Base-by-base conservation (phyloP, 2,113 vertebrate genomes). In the Rhizomys pruinosus region DNA sequence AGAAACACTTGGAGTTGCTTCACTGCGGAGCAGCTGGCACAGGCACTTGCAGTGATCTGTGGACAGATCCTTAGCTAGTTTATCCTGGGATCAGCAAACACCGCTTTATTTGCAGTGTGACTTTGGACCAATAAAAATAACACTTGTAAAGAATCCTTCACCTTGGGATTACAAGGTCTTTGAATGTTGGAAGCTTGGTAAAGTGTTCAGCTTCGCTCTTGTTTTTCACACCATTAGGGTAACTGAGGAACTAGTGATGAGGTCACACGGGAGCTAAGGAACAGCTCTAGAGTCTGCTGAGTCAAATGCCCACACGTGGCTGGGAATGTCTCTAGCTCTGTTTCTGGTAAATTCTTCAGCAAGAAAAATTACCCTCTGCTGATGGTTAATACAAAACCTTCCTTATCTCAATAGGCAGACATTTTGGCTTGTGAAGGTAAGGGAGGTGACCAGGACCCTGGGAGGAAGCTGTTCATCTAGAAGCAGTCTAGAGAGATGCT, bases 171-270 rank as follows among this genome's bases (percentile, higher is more conserved):
- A 88, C 71, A 89, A 55, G 52, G 8, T 91, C 64, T 74, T 80
- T 87, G 79, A 92, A 81, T 52, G 55, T 93, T 78, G 84, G 87
- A 77, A 73, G 86, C 76, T 92, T 94, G 85, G 88, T 86, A 95
- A 93, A 71, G 82, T 89, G 57, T 64, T 89, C 71, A 19, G 47
- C 39, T 92, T 64, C 73, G 74, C 74, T 89, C 79, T 69, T n/a
- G 68, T 19, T 7, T 25, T 73, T 42, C 42, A 23, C n/a, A 42
- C 55, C 4, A 2, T 7, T 64, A 52, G 61, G 92, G 32, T 66
- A 78, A 55, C 68, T 29, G 19, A 84, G 91, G 47, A 72, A 80
- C 3, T 32, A 1, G 5, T 39, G 76, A 68, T 94, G 85, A 68
- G 94, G 39, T 52, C 16, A 16, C 16, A 7, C 4, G 11, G 66